Conservation (phyloP, 2,113 vertebrate genomes). For the Antechinus flavipes region DNA sequence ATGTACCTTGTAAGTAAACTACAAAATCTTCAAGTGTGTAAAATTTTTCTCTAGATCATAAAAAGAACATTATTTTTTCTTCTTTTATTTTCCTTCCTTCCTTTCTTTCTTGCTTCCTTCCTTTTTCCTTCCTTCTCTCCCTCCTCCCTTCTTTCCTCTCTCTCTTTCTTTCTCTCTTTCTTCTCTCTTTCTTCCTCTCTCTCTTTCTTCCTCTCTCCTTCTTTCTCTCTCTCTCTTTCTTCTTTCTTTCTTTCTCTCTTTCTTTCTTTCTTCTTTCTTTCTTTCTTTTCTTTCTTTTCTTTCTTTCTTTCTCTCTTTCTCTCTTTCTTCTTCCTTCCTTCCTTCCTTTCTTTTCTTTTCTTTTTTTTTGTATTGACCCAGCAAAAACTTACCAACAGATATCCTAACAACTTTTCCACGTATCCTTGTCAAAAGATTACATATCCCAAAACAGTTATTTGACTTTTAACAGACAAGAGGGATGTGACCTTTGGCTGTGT, state of each 20-base stretch:
- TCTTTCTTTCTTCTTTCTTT: background rate
- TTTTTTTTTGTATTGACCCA: background rate
- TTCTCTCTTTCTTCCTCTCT: background rate
- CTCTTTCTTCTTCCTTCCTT: no score
- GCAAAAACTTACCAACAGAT: background rate
- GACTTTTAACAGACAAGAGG: background rate
- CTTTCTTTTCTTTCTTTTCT: background rate
- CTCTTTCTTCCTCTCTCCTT: background rate
- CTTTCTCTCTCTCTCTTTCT: no score
- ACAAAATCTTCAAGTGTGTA: background rate
- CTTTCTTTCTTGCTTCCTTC: background rate
- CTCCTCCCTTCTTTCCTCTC: background rate
- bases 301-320: background rate
- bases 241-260: rapidly evolving
- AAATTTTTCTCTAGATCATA: background rate
- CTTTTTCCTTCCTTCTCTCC: no score
- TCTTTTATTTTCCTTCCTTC: background rate
- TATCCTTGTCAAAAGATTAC: background rate
- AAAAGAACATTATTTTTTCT: background rate
- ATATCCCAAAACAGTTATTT: background rate
- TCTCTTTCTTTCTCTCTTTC: no score
- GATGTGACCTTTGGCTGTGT: background rate
- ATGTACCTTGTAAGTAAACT: background rate
- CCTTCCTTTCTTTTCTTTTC: no score
- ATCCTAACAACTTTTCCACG: background rate